Conservation (phyloP, 2,888 invertebrate genomes). For the Cyrtodaria siliqua region DNA sequence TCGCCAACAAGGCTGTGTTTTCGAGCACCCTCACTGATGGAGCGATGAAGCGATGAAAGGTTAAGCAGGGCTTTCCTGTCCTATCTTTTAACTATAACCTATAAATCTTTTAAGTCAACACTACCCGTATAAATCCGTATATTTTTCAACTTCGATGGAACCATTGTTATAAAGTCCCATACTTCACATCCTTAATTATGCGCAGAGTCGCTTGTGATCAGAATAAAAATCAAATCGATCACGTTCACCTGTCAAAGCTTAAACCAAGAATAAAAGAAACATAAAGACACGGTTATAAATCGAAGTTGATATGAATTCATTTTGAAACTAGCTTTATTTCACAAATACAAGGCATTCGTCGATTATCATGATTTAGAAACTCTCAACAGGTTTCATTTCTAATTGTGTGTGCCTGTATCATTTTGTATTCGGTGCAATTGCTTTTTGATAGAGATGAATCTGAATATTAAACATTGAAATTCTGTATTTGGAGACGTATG, state of each 20-base stretch:
- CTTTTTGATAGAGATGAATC: no score
- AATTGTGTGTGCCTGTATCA: no score
- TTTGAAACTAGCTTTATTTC: neutral
- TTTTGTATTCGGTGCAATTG: no score
- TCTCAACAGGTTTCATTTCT: no score
- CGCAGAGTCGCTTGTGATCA: slow-evolving; percentile 6
- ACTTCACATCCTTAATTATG: slow-evolving; percentile 16
- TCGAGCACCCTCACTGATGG: neutral
- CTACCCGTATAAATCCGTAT: slow-evolving; percentile 2
- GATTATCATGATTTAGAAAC: no score
- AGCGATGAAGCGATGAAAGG: slow-evolving; percentile 1
- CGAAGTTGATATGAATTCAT: slow-evolving; percentile 11
- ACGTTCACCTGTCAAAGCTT: slow-evolving; percentile 12
- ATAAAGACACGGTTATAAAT: slow-evolving; percentile 1
- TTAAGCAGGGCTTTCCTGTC: slow-evolving; percentile 9
- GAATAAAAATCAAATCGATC: slow-evolving; percentile 11
- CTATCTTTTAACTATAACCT: neutral
- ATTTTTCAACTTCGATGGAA: neutral
- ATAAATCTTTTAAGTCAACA: slow-evolving; percentile 12
- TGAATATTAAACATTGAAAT: no score
- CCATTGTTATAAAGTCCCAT: slow-evolving; percentile 2
- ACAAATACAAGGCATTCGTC: neutral
- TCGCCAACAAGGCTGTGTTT: no score
- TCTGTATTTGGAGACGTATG: no score
- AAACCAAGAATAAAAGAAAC: neutral